phyloP scores from a whole-genome alignment of 1,140 invertebrate genomes.

The Forficula auricularia region DNA sequence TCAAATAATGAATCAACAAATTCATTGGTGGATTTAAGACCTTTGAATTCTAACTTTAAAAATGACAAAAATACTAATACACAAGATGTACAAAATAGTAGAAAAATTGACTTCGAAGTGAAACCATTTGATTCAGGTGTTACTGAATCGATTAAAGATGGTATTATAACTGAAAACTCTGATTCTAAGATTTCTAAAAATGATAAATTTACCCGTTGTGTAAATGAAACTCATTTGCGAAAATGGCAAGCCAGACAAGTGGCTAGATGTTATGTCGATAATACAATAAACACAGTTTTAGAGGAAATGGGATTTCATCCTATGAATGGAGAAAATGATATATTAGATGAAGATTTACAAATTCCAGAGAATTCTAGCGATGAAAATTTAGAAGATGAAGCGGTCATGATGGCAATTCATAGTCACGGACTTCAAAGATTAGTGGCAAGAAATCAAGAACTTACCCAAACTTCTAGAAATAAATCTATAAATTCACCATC shows the following conservation, averaged over 20 bases:
- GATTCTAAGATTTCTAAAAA: too few relatives aligned
- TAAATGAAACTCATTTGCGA: slow-evolving; percentile 15
- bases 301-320: slow-evolving; percentile 29
- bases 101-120: too few relatives aligned
- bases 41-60: too few relatives aligned
- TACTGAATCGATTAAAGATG: too few relatives aligned
- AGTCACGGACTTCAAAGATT: slow-evolving; percentile 35
- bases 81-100: too few relatives aligned
- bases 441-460: not conserved
- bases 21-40: too few relatives aligned
- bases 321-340: slow-evolving; percentile 30
- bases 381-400: slow-evolving; percentile 43
- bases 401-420: slow-evolving; percentile 42
- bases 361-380: slow-evolving; percentile 23
- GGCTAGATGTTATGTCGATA: slow-evolving; percentile 49
- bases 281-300: slow-evolving; percentile 47
- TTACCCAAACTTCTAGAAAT: not conserved
- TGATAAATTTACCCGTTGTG: too few relatives aligned
- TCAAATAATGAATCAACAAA: too few relatives aligned
- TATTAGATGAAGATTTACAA: slow-evolving; percentile 18
- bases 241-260: slow-evolving; percentile 52
- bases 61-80: too few relatives aligned
- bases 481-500: not conserved
- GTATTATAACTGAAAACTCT: too few relatives aligned
- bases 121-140: too few relatives aligned